Conservation (phyloP, 2,888 invertebrate genomes). For the Marronus borbonicus region DNA sequence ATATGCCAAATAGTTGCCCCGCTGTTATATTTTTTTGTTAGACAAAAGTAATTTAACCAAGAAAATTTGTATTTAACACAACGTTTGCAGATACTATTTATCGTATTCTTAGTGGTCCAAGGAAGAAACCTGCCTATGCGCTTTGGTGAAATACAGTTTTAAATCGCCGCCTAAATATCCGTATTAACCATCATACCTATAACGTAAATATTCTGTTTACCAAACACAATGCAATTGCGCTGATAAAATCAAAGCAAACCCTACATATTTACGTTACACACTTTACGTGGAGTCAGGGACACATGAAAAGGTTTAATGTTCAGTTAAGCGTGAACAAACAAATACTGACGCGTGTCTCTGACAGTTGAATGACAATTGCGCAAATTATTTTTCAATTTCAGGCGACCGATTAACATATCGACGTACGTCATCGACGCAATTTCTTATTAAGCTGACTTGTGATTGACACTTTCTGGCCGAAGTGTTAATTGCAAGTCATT, state of each 20-base stretch:
- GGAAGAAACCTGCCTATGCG: too few relatives aligned
- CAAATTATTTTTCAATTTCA: constrained; percentile 58
- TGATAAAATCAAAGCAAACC: constrained; percentile 34
- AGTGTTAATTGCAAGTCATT: constrained; percentile 2
- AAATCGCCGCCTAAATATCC: too few relatives aligned
- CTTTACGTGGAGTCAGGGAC: constrained; percentile 15
- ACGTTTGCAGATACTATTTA: too few relatives aligned
- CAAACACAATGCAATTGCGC: constrained; percentile 32
- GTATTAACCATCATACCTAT: background rate
- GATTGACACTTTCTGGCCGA: constrained; percentile 27
- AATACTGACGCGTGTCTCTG: constrained; percentile 60
- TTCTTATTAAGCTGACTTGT: constrained; percentile 36
- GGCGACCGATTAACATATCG: constrained; percentile 25
- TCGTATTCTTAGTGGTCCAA: too few relatives aligned
- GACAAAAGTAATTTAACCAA: too few relatives aligned
- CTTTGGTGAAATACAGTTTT: too few relatives aligned
- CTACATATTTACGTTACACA: constrained; percentile 5
- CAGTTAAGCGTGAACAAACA: constrained; percentile 62
- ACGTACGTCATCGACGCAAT: constrained; percentile 15
- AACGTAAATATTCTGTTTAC: constrained; percentile 3
- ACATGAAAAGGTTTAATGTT: constrained; percentile 46
- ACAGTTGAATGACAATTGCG: constrained; percentile 61
- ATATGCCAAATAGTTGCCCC: too few relatives aligned
- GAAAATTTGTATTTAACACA: too few relatives aligned
- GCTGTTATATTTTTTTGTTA: too few relatives aligned